Base-by-base conservation (phyloP, 2,113 vertebrate species). In the Corydoras sp. region DNA sequence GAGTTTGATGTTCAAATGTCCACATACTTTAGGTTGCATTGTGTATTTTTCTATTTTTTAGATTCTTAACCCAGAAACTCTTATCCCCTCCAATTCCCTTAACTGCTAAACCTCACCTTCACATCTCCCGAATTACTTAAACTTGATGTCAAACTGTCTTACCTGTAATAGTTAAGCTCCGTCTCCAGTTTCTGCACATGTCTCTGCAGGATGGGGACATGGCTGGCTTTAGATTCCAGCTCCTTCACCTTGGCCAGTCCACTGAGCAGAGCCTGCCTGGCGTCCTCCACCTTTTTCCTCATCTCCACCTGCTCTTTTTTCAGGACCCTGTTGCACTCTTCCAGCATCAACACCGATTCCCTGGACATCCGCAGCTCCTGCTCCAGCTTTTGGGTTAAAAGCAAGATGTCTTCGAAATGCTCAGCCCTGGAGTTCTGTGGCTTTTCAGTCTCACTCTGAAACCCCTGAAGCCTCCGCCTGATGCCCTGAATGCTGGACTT, bases 201-300 rank as follows among this genome's bases (percentile, higher is more conserved):
- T 14, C 81, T 87, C 69, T 93, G 91, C 61, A 98, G 87, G 2
- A 78, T 79, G 0, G 94, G 89, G 5, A 96, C 89, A 61, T 89
- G 76, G 0, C 81, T 89, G 10, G 93, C 94, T 83, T 91, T 91
- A 60, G 80, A 82, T 76, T 98, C 95, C 29, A 98, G 86, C 69
- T 97, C 92, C 60, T 92, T 94, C 67, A 97, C 95, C 73, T 96
- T 95, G n/a, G 85, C 80, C 69, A 97, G 86, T 49, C 94, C 91
- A 31, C 67, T 89, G 35, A 92, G 83, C 59, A 98, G 80, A 0
- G 89, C 89, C 2, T 86, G 89, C 53, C 95, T 84, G 8, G 93
- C 94, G 72, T 95, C 92, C 78, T 95, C 94, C 3, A 94, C 89
- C 74, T 91, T 93, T 76, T 86, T 92, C 83, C 92, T 91, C 91